A percentile compares a stretch with the other conserved stretches of the same genome.
These are phyloP conservation scores for Sitodiplosis mosellana DNA, from an alignment of 1,140 invertebrate genomes.

Conservation along the genomic window DNA sequence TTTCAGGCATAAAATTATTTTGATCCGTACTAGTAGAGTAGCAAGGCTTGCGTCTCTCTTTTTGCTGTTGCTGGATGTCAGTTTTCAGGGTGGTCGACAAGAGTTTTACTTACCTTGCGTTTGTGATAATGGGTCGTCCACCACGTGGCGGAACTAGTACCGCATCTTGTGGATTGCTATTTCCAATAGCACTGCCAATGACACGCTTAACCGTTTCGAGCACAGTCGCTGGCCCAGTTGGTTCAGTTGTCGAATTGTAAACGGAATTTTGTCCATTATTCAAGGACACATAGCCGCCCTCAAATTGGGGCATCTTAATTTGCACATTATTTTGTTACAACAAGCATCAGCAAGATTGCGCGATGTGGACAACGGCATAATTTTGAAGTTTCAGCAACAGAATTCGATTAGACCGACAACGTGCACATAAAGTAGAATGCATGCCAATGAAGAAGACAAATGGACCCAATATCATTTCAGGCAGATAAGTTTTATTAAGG, in stretches of 20 bases:
- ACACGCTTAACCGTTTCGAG: conserved; percentile 22
- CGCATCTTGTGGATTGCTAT: not conserved
- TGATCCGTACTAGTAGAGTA: too few species aligned
- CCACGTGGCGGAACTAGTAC: conserved; percentile 12
- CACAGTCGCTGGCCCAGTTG: conserved; percentile 18
- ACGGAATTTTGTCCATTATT: conserved; percentile 15
- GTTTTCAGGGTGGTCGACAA: too few species aligned
- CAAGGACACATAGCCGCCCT: conserved; percentile 24
- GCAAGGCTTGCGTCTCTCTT: too few species aligned
- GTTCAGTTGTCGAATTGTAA: conserved; percentile 25
- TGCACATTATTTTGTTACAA: not conserved
- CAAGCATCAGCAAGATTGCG: too few species aligned
- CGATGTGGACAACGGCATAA: too few species aligned
- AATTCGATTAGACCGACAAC: not conserved
- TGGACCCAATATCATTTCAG: too few species aligned
- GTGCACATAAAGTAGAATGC: not conserved
- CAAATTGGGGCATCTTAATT: conserved; percentile 20
- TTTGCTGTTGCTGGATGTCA: too few species aligned
- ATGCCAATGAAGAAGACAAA: not conserved
- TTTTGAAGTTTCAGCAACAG: too few species aligned
- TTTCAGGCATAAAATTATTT: too few species aligned
- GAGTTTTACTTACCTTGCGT: conserved; percentile 18
- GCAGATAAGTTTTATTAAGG: too few species aligned
- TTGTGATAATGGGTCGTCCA: conserved; percentile 17
- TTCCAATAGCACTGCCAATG: conserved; percentile 18